Conservation (phyloP, 2,113 vertebrate species). For the Morone saxatilis region DNA sequence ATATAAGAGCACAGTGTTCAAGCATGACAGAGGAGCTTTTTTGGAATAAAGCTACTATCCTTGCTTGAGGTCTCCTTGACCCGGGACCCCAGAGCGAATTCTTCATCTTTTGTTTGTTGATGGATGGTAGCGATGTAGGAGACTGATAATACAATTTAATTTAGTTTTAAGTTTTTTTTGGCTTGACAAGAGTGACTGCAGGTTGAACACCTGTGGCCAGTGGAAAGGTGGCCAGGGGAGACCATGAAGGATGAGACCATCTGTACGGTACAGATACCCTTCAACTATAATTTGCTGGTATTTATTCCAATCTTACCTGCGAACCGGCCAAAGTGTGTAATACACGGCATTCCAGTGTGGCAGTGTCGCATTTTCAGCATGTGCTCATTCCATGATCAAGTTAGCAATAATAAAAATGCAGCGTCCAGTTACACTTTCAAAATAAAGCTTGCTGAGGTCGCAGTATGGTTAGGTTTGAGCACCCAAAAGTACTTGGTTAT, state of each 20-base stretch:
- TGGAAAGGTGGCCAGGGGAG: not conserved
- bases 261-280: not conserved
- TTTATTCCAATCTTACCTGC: constrained; percentile 7
- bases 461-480: too few species aligned
- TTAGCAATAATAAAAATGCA: too few species aligned
- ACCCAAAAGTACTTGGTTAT: too few species aligned
- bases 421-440: too few species aligned
- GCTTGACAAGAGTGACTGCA: not conserved
- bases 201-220: not conserved
- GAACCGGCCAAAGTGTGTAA: too few species aligned
- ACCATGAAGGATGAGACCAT: constrained; percentile 6
- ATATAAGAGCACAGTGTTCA: constrained; percentile 18
- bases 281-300: not conserved
- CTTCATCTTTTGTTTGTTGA: constrained; percentile 48
- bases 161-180: constrained; percentile 2
- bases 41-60: constrained; percentile 12
- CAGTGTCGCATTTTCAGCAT: too few species aligned
- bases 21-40: constrained; percentile 27
- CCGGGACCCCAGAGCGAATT: not conserved
- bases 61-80: constrained; percentile 1
- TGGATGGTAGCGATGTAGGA: constrained; percentile 21
- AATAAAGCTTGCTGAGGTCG: too few species aligned
- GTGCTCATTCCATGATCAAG: too few species aligned
- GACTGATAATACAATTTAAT: constrained; percentile 14
- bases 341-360: too few species aligned